A percentile compares a stretch with the other conserved stretches of the same genome.
These are phyloP conservation scores for Crossoptilon crossoptilon DNA, from an alignment of 2,797 vertebrate genomes.

Conservation along the genomic window DNA sequence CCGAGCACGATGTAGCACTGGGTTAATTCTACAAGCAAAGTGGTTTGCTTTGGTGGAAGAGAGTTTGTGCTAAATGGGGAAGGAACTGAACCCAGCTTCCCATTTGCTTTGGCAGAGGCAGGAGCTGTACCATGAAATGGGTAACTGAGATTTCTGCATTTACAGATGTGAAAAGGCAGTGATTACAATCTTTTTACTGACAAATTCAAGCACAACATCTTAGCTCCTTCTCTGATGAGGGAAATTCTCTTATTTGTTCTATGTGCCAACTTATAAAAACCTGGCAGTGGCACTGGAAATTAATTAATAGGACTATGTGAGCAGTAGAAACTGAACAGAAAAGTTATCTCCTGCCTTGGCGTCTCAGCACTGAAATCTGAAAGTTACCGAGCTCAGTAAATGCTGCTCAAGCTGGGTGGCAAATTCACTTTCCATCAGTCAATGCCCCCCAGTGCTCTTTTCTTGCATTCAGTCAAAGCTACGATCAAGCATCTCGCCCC, in stretches of 20 bases:
- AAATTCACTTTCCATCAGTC: background rate
- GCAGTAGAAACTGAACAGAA: background rate
- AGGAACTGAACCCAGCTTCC: background rate
- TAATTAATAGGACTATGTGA: background rate
- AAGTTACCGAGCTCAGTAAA: background rate
- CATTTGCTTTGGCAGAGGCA: background rate
- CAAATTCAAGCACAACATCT: background rate
- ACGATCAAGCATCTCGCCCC: background rate
- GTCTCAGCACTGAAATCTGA: background rate
- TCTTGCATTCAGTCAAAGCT: background rate
- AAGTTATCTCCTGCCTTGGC: background rate
- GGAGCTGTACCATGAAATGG: background rate
- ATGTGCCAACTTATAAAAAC: background rate
- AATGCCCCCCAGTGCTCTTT: background rate
- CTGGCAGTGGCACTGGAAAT: accelerated
- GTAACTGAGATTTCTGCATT: background rate
- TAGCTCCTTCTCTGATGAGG: background rate
- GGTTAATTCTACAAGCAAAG: background rate
- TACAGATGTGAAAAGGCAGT: background rate
- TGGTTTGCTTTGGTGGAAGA: background rate
- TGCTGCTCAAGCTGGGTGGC: background rate
- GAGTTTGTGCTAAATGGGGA: background rate
- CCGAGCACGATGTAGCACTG: accelerated
- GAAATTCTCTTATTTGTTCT: background rate
- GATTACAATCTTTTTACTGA: background rate